These are phyloP conservation scores for Sminthurinus aureus DNA, from an alignment of 2,888 invertebrate species.

Conservation along the genomic window DNA sequence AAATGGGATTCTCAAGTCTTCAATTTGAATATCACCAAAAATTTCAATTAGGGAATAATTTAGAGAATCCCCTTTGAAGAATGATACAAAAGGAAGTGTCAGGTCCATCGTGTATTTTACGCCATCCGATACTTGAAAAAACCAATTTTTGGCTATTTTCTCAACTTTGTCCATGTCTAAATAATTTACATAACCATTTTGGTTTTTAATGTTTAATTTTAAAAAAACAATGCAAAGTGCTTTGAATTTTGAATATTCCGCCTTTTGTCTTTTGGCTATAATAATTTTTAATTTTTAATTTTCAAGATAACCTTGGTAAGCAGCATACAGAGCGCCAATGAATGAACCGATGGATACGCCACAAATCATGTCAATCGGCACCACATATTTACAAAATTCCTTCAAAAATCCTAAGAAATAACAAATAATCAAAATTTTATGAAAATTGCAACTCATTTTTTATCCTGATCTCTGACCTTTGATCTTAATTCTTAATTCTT, in stretches of 20 bases:
- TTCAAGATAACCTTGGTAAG: conserved; percentile 45
- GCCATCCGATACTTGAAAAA: conserved; percentile 36
- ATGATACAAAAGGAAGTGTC: conserved; percentile 44
- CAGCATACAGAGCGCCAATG: conserved; percentile 49
- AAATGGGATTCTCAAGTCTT: conserved; percentile 54
- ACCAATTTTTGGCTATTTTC: conserved; percentile 17
- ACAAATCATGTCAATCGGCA: conserved; percentile 54
- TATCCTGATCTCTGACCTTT: no score
- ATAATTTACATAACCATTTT: background rate
- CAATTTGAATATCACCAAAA: conserved; percentile 54
- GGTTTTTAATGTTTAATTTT: background rate
- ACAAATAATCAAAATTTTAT: no score
- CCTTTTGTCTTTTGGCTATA: no score
- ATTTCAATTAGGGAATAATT: conserved; percentile 46
- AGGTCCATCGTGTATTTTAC: conserved; percentile 47
- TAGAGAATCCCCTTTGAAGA: conserved; percentile 48
- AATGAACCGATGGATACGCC: conserved; percentile 56
- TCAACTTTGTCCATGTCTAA: conserved; percentile 28
- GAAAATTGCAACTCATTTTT: no score
- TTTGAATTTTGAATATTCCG: no score
- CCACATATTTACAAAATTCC: conserved; percentile 34
- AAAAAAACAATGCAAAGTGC: background rate
- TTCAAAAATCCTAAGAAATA: conserved; percentile 17
- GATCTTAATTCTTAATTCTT: no score
- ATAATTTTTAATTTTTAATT: background rate